A percentile compares a stretch with the other conserved stretches of the same genome.
Evolutionary conservation across 2,797 vertebrate species (phyloP).

Genomic region (Adelosebastes latens): DNA sequence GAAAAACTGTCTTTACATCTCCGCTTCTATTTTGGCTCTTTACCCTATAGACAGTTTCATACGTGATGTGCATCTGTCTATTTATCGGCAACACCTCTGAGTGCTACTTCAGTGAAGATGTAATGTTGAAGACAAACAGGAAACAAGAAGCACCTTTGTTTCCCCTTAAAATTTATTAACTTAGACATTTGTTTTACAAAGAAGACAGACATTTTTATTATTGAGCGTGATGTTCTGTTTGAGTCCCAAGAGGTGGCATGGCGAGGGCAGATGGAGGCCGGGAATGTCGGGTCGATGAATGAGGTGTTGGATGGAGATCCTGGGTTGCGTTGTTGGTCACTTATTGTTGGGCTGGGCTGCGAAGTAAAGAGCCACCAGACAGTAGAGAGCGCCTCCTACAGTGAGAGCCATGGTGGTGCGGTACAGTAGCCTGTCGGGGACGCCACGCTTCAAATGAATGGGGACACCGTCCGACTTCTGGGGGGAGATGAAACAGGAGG

Average conservation of each 20-base stretch:
- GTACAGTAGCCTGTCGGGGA: conserved; percentile 93
- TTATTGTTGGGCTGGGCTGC: conserved; percentile 87
- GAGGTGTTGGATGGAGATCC: conserved; percentile 10
- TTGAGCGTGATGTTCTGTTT: conserved; percentile 16
- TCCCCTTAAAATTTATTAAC: conserved; percentile 65
- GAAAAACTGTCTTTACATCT: conserved; percentile 6
- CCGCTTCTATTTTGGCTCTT: conserved; percentile 1
- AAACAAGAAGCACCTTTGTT: conserved; percentile 7
- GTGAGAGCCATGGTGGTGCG: conserved; percentile 97
- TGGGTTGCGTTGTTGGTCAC: conserved; percentile 36
- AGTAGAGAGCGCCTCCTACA: conserved; percentile 91
- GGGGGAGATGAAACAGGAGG: conserved; percentile 8
- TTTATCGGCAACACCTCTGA: not conserved
- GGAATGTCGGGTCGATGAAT: conserved; percentile 17
- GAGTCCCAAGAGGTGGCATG: conserved; percentile 46
- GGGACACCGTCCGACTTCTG: conserved; percentile 90
- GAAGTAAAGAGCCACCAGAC: conserved; percentile 92
- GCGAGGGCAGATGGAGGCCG: conserved; percentile 1
- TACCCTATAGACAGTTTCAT: not conserved
- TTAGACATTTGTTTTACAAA: conserved; percentile 53
- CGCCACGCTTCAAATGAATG: conserved; percentile 91
- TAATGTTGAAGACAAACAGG: not conserved
- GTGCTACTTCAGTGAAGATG: not conserved
- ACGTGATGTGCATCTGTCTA: not conserved
- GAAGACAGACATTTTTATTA: conserved; percentile 29